Percentiles rank a stretch among this genome's conserved stretches.
Conservation (phyloP, 2,113 vertebrate species). For the Neolamprologus brichardi region DNA sequence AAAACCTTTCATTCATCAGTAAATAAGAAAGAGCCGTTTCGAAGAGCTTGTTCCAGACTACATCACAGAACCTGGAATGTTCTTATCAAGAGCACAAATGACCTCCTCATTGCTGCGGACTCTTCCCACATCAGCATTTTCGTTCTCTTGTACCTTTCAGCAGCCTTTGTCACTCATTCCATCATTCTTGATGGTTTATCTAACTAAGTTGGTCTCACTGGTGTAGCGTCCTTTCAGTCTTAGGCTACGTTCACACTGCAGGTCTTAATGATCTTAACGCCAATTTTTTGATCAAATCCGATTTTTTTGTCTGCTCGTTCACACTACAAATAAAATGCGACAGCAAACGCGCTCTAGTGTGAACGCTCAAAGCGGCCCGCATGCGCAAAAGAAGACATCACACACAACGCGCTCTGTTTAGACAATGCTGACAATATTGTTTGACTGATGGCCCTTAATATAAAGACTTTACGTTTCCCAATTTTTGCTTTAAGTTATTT, state of each 20-base stretch:
- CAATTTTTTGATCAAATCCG: too few species aligned
- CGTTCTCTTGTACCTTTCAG: neutral
- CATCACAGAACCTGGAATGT: neutral
- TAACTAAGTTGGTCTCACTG: neutral
- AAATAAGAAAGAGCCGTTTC: neutral
- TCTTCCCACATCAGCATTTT: neutral
- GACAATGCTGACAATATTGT: too few species aligned
- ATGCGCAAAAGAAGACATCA: too few species aligned
- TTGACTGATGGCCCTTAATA: too few species aligned
- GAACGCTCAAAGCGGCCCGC: too few species aligned
- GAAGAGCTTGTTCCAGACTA: neutral
- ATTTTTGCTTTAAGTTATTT: too few species aligned
- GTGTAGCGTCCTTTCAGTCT: neutral
- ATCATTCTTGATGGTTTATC: neutral
- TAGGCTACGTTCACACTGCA: neutral
- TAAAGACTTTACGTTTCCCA: too few species aligned
- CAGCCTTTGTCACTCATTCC: neutral
- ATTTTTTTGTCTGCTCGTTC: accelerated
- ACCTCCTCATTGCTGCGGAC: neutral
- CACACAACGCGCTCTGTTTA: too few species aligned
- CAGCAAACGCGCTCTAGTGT: too few species aligned
- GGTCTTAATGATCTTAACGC: too few species aligned
- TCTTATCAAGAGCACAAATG: neutral
- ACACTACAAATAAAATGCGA: too few species aligned
- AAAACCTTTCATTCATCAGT: neutral